phyloP scores from a whole-genome alignment of 2,888 invertebrate genomes.

The Cerceris rybyensis region DNA sequence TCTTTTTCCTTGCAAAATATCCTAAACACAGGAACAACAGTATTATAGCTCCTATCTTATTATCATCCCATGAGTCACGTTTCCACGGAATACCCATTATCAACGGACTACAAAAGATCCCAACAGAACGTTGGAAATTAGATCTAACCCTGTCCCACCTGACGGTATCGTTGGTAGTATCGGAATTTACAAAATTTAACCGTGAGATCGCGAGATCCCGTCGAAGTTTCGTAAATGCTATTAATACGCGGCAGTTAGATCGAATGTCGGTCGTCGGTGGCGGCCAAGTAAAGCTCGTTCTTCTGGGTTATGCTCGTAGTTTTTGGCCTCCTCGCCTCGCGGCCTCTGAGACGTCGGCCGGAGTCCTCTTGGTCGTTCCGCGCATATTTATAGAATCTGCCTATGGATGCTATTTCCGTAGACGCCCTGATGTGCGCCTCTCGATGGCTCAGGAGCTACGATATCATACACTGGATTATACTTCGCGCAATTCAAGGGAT shows the following conservation, averaged over 20 bases:
- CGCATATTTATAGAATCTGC: conserved; percentile 79
- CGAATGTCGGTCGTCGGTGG: conserved; percentile 80
- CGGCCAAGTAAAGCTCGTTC: conserved; percentile 81
- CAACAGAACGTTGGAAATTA: too few species aligned
- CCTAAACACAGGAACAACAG: too few species aligned
- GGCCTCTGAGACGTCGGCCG: conserved; percentile 45
- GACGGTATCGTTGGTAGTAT: not conserved
- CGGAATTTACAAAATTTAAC: conserved; percentile 3
- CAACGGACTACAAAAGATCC: too few species aligned
- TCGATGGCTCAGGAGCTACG: conserved; percentile 29
- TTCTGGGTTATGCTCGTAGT: conserved; percentile 72
- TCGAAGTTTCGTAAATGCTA: conserved; percentile 79
- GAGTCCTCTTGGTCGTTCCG: conserved; percentile 52
- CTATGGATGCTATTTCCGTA: conserved; percentile 80
- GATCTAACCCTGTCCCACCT: too few species aligned
- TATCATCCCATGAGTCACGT: too few species aligned
- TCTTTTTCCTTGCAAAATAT: too few species aligned
- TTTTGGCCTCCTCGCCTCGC: conserved; percentile 55
- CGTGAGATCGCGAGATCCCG: conserved; percentile 49
- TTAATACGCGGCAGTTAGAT: conserved; percentile 80
- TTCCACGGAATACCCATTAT: too few species aligned
- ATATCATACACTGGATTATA: conserved; percentile 53
- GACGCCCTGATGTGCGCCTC: conserved; percentile 64
- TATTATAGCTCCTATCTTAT: too few species aligned
- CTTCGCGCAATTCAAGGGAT: conserved; percentile 41